Evolutionary conservation across 2,888 invertebrate species (phyloP).

Genomic region (Melinaea marsaeus): DNA sequence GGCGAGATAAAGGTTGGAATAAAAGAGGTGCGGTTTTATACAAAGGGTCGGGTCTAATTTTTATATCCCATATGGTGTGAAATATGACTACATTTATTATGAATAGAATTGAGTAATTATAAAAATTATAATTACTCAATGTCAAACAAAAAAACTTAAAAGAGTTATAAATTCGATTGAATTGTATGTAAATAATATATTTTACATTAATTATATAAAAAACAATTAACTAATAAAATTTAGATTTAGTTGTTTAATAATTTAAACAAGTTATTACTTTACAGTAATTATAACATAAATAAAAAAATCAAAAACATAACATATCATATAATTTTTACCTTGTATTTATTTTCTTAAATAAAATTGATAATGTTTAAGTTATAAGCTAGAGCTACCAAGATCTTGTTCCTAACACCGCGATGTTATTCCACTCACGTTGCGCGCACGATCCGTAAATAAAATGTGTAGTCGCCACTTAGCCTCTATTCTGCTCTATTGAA

Average conservation of each 20-base stretch:
- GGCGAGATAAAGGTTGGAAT: slow-evolving; percentile 23
- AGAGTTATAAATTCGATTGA: too few relatives aligned
- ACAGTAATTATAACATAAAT: too few relatives aligned
- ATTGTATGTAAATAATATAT: background rate
- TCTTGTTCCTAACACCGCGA: slow-evolving; percentile 1
- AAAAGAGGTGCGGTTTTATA: slow-evolving; percentile 20
- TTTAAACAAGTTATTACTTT: too few relatives aligned
- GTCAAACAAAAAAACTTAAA: too few relatives aligned
- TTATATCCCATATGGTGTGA: slow-evolving; percentile 17
- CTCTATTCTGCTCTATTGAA: slow-evolving; percentile 50
- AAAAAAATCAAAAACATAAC: too few relatives aligned
- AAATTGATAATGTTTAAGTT: background rate
- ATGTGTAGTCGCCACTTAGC: slow-evolving; percentile 51
- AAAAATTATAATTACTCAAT: too few relatives aligned
- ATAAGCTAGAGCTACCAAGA: background rate
- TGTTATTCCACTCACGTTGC: slow-evolving; percentile 25
- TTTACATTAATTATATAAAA: too few relatives aligned
- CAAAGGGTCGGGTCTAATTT: slow-evolving; percentile 21
- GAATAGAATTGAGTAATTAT: too few relatives aligned
- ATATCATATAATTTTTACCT: too few relatives aligned
- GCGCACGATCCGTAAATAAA: slow-evolving; percentile 48
- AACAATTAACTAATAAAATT: too few relatives aligned
- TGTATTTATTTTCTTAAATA: too few relatives aligned
- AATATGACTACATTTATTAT: slow-evolving; percentile 1
- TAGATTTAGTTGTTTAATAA: too few relatives aligned